Evolutionary conservation across 2,113 vertebrate species (phyloP).

Genomic region (Lethenteron reissneri): DNA sequence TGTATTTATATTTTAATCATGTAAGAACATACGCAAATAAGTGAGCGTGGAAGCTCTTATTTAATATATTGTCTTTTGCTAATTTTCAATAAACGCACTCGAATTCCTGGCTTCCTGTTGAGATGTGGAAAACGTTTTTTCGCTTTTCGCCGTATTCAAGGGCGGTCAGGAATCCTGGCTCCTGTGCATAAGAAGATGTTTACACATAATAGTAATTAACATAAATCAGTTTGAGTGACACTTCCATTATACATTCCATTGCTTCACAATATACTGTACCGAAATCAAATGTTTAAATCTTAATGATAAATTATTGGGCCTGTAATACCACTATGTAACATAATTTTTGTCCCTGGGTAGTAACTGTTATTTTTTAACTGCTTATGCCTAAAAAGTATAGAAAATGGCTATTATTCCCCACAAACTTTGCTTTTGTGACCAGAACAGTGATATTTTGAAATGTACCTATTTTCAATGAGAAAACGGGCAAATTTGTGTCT

Average conservation of each 20-base stretch:
- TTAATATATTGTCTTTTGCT: no score
- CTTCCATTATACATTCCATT: neutral
- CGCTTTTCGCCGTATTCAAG: slow-evolving; percentile 73
- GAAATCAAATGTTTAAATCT: slow-evolving; percentile 4
- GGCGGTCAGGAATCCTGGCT: slow-evolving; percentile 71
- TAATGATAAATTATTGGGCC: no score
- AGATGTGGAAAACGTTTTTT: slow-evolving; percentile 78
- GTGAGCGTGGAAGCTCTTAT: neutral
- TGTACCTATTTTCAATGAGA: no score
- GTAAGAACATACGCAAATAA: neutral
- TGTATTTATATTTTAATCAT: neutral
- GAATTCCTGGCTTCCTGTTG: slow-evolving; percentile 86
- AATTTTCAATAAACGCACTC: slow-evolving; percentile 35
- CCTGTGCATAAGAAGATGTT: slow-evolving; percentile 22
- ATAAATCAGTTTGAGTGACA: neutral
- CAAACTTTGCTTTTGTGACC: no score
- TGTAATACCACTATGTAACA: no score
- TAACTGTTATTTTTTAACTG: no score
- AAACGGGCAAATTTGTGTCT: no score
- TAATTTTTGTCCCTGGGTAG: no score
- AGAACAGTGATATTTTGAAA: no score
- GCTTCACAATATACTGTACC: neutral
- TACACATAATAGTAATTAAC: neutral
- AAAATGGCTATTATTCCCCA: no score
- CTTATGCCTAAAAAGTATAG: no score